Evolutionary conservation across 2,113 vertebrate genomes (phyloP).

Genomic region (Brachyhypopomus occidentalis): DNA sequence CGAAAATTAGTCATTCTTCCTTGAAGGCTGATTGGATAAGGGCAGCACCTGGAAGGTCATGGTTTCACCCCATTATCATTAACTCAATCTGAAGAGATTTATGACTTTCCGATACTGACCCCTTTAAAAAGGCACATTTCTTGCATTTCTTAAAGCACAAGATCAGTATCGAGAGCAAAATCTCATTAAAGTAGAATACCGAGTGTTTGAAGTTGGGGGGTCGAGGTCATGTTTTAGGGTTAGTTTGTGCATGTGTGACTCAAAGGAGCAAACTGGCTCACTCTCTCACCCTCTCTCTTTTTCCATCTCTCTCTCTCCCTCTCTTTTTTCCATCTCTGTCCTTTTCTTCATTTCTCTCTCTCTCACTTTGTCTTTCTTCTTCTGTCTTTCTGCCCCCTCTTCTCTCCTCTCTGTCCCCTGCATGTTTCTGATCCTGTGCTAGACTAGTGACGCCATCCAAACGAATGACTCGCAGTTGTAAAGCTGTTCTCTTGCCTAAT

Average conservation of each 20-base stretch:
- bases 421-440: slow-evolving; percentile 42
- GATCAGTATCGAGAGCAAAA: slow-evolving; percentile 49
- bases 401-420: background rate
- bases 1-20: background rate
- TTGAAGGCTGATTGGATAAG: slow-evolving; percentile 20
- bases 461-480: slow-evolving; percentile 42
- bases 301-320: no score
- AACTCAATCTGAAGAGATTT: slow-evolving; percentile 10
- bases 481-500: slow-evolving; percentile 45
- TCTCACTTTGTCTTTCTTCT: background rate
- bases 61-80: slow-evolving; percentile 36
- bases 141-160: slow-evolving; percentile 29
- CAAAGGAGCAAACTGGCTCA: background rate
- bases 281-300: no score
- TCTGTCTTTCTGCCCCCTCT: background rate
- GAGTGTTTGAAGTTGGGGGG: slow-evolving; percentile 42
- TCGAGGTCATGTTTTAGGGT: slow-evolving; percentile 17
- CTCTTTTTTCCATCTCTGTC: no score
- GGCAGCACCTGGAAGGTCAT: slow-evolving; percentile 43
- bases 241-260: background rate
- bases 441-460: slow-evolving; percentile 44
- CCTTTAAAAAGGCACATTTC: slow-evolving; percentile 26
- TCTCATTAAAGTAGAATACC: slow-evolving; percentile 40
- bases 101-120: slow-evolving; percentile 18
- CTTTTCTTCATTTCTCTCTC: background rate